Evolutionary conservation across 1,140 invertebrate genomes (phyloP), one percentile per base, ranked within the genome.

Genomic region (Amphibalanus amphitrite): DNA sequence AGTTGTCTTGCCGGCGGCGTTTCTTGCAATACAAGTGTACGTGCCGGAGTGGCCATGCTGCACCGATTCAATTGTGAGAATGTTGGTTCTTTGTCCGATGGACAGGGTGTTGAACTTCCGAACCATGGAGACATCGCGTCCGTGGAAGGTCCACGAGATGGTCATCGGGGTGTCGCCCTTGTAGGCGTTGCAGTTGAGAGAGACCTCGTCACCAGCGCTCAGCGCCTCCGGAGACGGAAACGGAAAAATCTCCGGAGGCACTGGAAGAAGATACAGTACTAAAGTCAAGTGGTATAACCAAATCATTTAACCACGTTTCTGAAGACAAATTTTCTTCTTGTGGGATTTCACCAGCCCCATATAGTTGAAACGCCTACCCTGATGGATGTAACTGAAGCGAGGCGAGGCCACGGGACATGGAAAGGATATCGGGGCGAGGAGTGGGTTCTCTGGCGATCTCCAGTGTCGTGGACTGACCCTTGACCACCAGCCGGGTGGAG

Each of bases 11-110:
- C 87, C 88, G 28, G 86, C 87, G 67, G 80, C 78, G 80, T 90
- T 90, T 74, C 81, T 83, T 29, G 86, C 89, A 29, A 84, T 79
- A 79, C 90, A 91, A 25, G 88, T 87, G 78, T 90, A 91, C 76
- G 88, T 87, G 20, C 89, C 89, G 71, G 85, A 81, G 79, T 89
- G 86, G 73, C 82, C 83, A 47, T 71, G 70, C 13, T 17, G n/a
- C 20, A 88, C 87, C 25, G 86, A 85, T 73, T 89, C 86, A 72
- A 94, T 92, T 47, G 86, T 86, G 73, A 95, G 80, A 75, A 91
- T 82, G 71, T 86, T 88, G 72, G 87, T 87, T 77, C 86, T 85
- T 74, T 86, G 86, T 69, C 89, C 87, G 75, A 88, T 80, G 78
- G 84, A 85, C 47, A 77, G 78, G 13, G 79, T 81, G 64, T 8